These are phyloP conservation scores for Eolophus roseicapilla DNA, from an alignment of 2,113 vertebrate species.

Conservation along the genomic window DNA sequence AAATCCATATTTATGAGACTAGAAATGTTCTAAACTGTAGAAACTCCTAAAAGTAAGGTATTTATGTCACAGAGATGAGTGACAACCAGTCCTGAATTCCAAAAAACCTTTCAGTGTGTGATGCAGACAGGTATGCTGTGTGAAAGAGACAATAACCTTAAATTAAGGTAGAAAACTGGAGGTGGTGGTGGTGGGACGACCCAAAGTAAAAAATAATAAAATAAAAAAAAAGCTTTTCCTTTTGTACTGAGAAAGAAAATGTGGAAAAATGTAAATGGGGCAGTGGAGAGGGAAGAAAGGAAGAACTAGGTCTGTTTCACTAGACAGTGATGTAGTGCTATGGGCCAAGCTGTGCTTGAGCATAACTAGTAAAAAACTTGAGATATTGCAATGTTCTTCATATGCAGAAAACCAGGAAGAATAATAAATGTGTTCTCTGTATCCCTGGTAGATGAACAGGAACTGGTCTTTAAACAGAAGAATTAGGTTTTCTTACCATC, in stretches of 20 bases:
- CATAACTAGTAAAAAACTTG: background rate
- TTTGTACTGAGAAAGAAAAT: background rate
- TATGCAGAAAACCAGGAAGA: background rate
- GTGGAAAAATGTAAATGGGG: background rate
- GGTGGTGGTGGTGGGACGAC: fast-evolving
- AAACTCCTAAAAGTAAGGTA: background rate
- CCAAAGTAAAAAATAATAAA: background rate
- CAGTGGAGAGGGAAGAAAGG: background rate
- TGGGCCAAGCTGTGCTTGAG: background rate
- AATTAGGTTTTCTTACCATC: background rate
- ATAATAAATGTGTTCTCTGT: background rate
- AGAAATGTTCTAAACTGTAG: background rate
- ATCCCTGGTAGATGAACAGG: background rate
- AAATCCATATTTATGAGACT: background rate
- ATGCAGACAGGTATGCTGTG: background rate
- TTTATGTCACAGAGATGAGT: fast-evolving
- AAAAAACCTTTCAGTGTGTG: background rate
- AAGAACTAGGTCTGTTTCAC: background rate
- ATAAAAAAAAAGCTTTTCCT: background rate
- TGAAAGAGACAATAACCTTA: background rate
- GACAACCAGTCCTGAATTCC: background rate
- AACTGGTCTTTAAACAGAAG: background rate
- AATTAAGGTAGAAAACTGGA: background rate
- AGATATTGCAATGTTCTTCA: background rate
- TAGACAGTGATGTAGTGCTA: background rate